Conservation (phyloP, 2,888 invertebrate genomes). For the Rhimphoctona megacephalus region DNA sequence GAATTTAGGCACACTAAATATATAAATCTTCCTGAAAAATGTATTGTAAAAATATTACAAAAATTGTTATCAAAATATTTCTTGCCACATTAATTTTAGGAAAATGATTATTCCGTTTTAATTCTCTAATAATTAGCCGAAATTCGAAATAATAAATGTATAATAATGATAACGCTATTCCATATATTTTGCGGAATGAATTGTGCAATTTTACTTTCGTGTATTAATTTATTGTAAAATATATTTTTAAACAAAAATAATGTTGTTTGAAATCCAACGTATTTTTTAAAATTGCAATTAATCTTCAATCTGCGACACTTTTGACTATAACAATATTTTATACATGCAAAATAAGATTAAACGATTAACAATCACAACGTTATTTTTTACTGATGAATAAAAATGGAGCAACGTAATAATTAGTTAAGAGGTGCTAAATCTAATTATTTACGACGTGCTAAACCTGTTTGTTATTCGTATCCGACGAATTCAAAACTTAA, state of each 20-base stretch:
- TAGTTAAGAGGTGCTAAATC: background rate
- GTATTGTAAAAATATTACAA: background rate
- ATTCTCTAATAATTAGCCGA: background rate
- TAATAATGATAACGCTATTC: background rate
- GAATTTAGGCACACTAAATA: background rate
- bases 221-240: slow-evolving; percentile 17
- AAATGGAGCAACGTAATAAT: background rate
- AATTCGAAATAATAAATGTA: background rate
- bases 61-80: background rate
- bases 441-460: background rate
- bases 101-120: background rate
- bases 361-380: background rate
- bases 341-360: background rate
- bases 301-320: background rate
- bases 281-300: background rate
- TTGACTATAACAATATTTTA: background rate
- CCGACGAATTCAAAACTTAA: background rate
- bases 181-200: background rate
- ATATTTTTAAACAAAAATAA: slow-evolving; percentile 11
- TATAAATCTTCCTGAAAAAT: background rate
- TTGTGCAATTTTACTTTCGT: slow-evolving; percentile 1
- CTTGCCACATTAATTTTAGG: background rate
- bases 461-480: background rate
- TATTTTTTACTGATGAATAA: background rate
- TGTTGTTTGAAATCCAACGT: background rate